phyloP scores from a whole-genome alignment of 2,113 vertebrate species.

The Spea multiplicata region DNA sequence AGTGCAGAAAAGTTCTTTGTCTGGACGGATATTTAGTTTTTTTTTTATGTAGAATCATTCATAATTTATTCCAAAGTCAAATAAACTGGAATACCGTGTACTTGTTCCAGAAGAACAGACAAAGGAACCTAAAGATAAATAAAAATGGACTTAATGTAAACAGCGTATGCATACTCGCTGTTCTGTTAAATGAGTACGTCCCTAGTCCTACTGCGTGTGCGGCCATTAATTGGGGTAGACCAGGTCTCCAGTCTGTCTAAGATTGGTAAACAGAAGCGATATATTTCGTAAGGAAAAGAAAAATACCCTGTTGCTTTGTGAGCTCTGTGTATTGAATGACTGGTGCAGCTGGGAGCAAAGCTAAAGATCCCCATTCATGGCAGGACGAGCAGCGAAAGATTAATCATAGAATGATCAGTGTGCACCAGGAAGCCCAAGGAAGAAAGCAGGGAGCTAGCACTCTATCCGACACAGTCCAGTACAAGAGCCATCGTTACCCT shows the following conservation, averaged over 20 bases:
- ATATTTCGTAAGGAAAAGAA: constrained; percentile 16
- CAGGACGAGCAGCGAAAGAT: constrained; percentile 11
- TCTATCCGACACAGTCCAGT: neutral
- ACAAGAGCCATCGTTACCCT: constrained; percentile 1
- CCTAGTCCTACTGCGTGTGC: neutral
- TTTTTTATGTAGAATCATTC: no score
- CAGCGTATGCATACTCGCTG: neutral
- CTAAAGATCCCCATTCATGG: constrained; percentile 1
- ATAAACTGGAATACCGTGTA: neutral
- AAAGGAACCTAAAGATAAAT: neutral
- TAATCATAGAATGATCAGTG: constrained; percentile 41
- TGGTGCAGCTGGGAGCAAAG: constrained; percentile 34
- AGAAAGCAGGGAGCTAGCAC: neutral
- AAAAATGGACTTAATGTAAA: neutral
- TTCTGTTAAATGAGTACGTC: constrained; percentile 1
- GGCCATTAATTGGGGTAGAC: constrained; percentile 3
- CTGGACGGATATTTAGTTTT: no score
- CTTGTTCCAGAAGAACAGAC: neutral
- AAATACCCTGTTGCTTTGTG: constrained; percentile 10
- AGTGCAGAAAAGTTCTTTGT: no score
- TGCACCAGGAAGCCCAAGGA: constrained; percentile 30
- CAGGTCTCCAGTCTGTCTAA: constrained; percentile 10
- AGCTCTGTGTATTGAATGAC: constrained; percentile 18
- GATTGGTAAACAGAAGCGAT: constrained; percentile 26
- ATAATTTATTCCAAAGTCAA: no score